Evolutionary conservation across 1,140 invertebrate genomes (phyloP), one percentile per base, ranked within the genome.

Genomic region (Pissodes strobi): DNA sequence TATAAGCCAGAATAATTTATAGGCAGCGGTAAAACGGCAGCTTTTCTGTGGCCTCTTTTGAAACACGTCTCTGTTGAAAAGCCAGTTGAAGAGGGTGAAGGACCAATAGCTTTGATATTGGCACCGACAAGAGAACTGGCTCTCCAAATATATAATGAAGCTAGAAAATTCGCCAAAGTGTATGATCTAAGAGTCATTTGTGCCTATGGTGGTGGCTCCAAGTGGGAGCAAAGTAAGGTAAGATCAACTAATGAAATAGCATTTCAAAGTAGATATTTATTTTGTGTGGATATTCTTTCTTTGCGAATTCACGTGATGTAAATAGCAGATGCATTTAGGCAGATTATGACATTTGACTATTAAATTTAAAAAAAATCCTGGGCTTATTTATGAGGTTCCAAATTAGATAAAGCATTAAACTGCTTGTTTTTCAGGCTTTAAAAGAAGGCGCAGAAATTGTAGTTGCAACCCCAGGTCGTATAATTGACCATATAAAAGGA

Each of bases 401-500:
- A n/a, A n/a, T n/a, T n/a, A n/a, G n/a, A n/a, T n/a, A n/a, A n/a
- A n/a, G n/a, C n/a, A n/a, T n/a, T n/a, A n/a, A n/a, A n/a, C n/a
- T n/a, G n/a, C n/a, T n/a, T n/a, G n/a, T n/a, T n/a, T n/a, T n/a
- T n/a, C n/a, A 73, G 72, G 74, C 74, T 25, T 68, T 76, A 48
- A 75, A 79, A 69, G 86, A 87, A 66, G 97, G 98, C 9, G 94
- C 94, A 0, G 97, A 99, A 80, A 96, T 99, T 60, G 89, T 99
- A 22, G 96, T 99, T 1, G 95, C 94, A 5, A 99, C 97, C 1
- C 91, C 95, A 30, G 97, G 97, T 19, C 85, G 98, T 70, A 92
- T 99, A 80, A 99, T 99, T 70, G 98, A 99, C 80, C 85, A 99
- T 72, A 88, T 99, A 12, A 99, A 99, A 81, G 95, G 95, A 79